Evolutionary conservation across 2,888 invertebrate species (phyloP), one percentile per base, ranked within the genome.

Genomic region (Pollenia labialis): DNA sequence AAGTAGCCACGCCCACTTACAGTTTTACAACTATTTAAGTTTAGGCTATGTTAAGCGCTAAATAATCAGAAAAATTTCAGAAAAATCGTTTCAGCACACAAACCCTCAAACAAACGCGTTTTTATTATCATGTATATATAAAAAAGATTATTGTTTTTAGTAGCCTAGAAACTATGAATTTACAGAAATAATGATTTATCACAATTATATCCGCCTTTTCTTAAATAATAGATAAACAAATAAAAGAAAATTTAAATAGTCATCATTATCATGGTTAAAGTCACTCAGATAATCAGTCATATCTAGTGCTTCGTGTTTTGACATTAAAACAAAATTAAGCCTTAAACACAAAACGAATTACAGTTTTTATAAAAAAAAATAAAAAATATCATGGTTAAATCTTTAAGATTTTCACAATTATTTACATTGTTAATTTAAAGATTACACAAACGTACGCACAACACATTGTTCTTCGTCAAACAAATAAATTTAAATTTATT

Each of bases 171-270:
- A 62, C 40, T 52, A 60, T 74, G 60, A 32, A 14, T 23, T 60
- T 44, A 44, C 12, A 62, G 40, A 16, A 0, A 54, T 54, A 54
- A 32, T 1, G 32, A 32, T 74, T 74, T 50, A 74, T 48, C 60
- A 50, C 62, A 74, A 74, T 74, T 60, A 60, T 74, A 62, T 74
- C 62, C 74, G 62, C 50, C 14, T 62, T 48, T 60, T 60, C 50
- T 32, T 40, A 32, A 60, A 11, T 60, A 40, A 40, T n/a, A 62
- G 42, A 42, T 40, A 42, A n/a, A 54, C 9, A 9, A 54, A 8
- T 6, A 54, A 54, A 23, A 18, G 4, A 54, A 54, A 14, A 50
- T 12, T 18, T 18, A 54, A 54, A 18, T 54, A 18, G 18, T 4
- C 8, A 16, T 54, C n/a, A 54, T 54, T 54, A n/a, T 54, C 18